Evolutionary conservation across 2,113 vertebrate genomes (phyloP).

Genomic region (Narcine bancroftii): DNA sequence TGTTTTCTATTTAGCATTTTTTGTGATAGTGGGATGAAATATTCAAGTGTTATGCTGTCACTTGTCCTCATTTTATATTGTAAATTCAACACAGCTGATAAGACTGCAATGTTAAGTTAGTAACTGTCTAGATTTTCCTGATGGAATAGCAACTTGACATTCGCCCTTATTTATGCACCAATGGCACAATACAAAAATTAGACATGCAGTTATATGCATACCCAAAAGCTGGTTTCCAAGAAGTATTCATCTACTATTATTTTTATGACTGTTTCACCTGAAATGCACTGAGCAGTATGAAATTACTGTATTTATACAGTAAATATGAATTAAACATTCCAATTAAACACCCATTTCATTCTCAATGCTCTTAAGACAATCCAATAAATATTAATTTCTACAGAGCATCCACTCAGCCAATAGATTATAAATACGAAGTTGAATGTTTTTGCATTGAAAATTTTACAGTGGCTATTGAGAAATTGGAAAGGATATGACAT

Average conservation of each 20-base stretch:
- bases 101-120: neutral
- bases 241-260: no score
- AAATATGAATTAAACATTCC: no score
- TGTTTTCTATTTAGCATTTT: conserved; percentile 13
- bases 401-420: no score
- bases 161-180: neutral
- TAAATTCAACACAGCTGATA: neutral
- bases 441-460: no score
- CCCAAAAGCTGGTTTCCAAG: neutral
- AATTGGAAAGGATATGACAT: no score
- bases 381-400: no score
- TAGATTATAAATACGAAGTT: no score
- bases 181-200: neutral
- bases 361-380: no score
- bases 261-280: neutral
- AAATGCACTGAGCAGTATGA: neutral
- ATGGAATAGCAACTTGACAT: neutral
- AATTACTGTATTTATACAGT: neutral
- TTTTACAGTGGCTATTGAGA: no score
- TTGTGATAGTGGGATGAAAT: neutral
- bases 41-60: conserved; percentile 11
- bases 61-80: neutral
- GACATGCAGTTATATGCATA: neutral
- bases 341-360: no score
- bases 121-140: neutral